Percentiles rank a stretch among this genome's conserved stretches.
phyloP scores from a whole-genome alignment of 2,888 invertebrate species.

The Xestoiulus laeticollis region DNA sequence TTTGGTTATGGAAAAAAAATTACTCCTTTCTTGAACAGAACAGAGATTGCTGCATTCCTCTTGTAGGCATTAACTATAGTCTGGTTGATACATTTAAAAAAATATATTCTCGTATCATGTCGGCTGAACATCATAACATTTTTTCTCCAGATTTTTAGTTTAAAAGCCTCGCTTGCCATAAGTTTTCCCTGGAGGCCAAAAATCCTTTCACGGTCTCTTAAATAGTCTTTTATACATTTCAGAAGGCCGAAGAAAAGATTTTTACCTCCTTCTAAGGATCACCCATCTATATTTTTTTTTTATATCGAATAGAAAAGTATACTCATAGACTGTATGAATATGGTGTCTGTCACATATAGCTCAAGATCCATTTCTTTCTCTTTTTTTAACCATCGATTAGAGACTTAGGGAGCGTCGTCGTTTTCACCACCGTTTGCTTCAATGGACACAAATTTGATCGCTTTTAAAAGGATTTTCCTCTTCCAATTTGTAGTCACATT shows the following conservation, averaged over 20 bases:
- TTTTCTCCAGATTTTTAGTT: not conserved
- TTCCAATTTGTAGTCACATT: slow-evolving; percentile 43
- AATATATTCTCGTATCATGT: not conserved
- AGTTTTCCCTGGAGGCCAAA: slow-evolving; percentile 21
- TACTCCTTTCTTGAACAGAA: not conserved
- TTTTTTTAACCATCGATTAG: slow-evolving; percentile 42
- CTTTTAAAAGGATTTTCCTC: slow-evolving; percentile 42
- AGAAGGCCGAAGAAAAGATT: slow-evolving; percentile 29
- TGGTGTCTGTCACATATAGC: slow-evolving; percentile 32
- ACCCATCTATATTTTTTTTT: not conserved
- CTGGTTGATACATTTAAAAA: not conserved
- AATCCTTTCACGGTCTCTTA: slow-evolving; percentile 41
- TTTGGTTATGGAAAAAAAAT: not conserved
- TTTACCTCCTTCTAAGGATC: not conserved
- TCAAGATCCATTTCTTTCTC: slow-evolving; percentile 14
- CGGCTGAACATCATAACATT: not conserved
- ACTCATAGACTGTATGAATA: not conserved
- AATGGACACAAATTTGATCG: slow-evolving; percentile 33
- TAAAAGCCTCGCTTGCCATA: slow-evolving; percentile 15
- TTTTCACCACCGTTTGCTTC: slow-evolving; percentile 29
- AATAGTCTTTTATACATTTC: slow-evolving; percentile 40
- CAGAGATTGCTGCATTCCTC: not conserved
- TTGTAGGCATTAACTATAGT: not conserved
- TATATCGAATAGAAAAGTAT: not conserved
- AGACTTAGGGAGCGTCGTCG: slow-evolving; percentile 30